phyloP scores from a whole-genome alignment of 2,888 invertebrate genomes.

The Cataglyphis altisquamis region DNA sequence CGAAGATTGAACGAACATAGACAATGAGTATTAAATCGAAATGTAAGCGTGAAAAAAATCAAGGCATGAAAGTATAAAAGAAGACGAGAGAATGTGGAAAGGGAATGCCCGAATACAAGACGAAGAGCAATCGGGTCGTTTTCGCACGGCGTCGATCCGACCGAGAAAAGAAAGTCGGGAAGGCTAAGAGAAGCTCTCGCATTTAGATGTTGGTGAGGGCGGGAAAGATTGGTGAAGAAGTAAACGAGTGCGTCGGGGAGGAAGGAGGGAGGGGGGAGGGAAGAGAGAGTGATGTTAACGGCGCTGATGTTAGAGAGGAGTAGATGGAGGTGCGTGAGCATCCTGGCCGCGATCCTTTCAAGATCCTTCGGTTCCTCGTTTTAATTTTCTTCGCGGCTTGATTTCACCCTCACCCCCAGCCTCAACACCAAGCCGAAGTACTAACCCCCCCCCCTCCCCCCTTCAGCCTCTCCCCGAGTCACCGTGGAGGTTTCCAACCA shows the following conservation, averaged over 20 bases:
- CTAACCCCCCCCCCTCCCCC: constrained; percentile 62
- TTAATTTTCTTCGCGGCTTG: constrained; percentile 86
- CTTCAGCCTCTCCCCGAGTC: constrained; percentile 44
- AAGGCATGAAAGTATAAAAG: constrained; percentile 26
- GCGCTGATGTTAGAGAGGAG: constrained; percentile 10
- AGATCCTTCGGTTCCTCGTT: constrained; percentile 83
- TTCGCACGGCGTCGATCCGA: constrained; percentile 44
- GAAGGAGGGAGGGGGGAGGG: too few relatives aligned
- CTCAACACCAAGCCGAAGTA: constrained; percentile 42
- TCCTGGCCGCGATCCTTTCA: constrained; percentile 74
- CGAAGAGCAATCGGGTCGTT: constrained; percentile 40
- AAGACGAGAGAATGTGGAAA: constrained; percentile 20
- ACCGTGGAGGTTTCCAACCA: constrained; percentile 38
- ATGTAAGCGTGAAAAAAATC: constrained; percentile 57
- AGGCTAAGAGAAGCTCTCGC: constrained; percentile 48
- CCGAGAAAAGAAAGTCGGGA: constrained; percentile 40
- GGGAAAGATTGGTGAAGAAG: constrained; percentile 62
- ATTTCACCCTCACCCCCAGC: constrained; percentile 78
- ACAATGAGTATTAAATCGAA: constrained; percentile 63
- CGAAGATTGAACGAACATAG: constrained; percentile 75
- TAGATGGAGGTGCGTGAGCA: constrained; percentile 65
- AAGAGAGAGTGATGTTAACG: constrained; percentile 19
- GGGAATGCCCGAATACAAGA: constrained; percentile 23
- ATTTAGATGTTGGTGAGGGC: constrained; percentile 38
- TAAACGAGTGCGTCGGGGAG: constrained; percentile 35